Evolutionary conservation across 92 coral and sea anemone genomes (phyloP).

Genomic region (Virgularia gustaviana): DNA sequence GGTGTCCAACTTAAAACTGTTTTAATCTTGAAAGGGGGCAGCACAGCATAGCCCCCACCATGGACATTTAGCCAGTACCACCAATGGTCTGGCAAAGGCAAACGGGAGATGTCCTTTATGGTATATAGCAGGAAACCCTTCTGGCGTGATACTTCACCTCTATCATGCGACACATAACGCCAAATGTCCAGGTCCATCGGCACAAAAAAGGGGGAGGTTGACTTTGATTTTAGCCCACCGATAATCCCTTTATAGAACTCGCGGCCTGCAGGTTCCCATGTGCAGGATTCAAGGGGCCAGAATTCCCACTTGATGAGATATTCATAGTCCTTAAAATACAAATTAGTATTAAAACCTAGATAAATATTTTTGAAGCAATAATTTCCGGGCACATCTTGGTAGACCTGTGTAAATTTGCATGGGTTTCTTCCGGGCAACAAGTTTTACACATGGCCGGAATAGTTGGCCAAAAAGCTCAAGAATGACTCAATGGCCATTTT

Average conservation of each 20-base stretch:
- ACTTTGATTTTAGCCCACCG: neutral
- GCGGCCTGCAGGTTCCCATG: too few relatives aligned
- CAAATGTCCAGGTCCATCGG: slow-evolving; percentile 7
- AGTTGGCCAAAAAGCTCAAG: too few relatives aligned
- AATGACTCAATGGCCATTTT: too few relatives aligned
- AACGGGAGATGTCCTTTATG: neutral
- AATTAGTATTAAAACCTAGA: too few relatives aligned
- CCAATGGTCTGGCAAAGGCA: slow-evolving; percentile 17
- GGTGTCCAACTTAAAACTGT: neutral
- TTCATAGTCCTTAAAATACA: too few relatives aligned
- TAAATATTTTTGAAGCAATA: too few relatives aligned
- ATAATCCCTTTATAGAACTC: neutral
- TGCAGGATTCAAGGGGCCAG: too few relatives aligned
- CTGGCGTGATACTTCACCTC: slow-evolving; percentile 2
- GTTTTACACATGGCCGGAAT: too few relatives aligned
- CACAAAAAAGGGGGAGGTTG: neutral
- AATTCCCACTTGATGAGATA: too few relatives aligned
- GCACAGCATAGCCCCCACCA: slow-evolving; percentile 1
- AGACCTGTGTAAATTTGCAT: too few relatives aligned
- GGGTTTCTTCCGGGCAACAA: too few relatives aligned
- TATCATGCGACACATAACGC: slow-evolving; percentile 2
- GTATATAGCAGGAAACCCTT: neutral
- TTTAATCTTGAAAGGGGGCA: neutral
- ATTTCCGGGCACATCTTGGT: too few relatives aligned
- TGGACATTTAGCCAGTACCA: neutral